Conservation (phyloP, 2,113 vertebrate species). For the Hippocampus zosterae region DNA sequence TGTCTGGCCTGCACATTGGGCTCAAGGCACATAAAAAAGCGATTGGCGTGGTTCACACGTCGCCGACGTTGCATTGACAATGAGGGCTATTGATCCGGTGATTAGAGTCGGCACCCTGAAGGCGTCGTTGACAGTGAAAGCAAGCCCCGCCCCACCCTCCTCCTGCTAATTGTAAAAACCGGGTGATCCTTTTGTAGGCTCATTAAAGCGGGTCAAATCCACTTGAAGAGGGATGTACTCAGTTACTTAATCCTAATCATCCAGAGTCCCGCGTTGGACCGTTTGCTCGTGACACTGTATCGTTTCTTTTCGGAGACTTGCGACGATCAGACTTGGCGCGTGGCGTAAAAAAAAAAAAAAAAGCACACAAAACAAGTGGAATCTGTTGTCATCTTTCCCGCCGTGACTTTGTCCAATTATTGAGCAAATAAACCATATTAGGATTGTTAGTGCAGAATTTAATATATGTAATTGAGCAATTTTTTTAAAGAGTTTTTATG, state of each 20-base stretch:
- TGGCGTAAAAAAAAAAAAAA: no score
- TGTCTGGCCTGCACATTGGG: no score
- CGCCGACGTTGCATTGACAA: slow-evolving; percentile 23
- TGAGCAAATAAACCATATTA: neutral
- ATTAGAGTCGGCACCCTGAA: slow-evolving; percentile 27
- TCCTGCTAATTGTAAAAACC: slow-evolving; percentile 23
- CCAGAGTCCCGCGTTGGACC: neutral
- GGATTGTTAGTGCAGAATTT: neutral
- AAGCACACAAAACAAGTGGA: neutral
- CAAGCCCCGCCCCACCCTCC: neutral
- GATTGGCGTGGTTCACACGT: slow-evolving; percentile 24
- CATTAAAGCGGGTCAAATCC: slow-evolving; percentile 19
- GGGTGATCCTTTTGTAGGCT: slow-evolving; percentile 24
- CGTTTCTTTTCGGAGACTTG: neutral
- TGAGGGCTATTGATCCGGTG: slow-evolving; percentile 41
- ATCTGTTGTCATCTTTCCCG: neutral
- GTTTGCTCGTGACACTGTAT: no score
- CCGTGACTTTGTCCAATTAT: neutral
- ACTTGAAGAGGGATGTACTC: slow-evolving; percentile 29
- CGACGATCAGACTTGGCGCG: no score
- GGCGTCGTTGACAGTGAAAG: slow-evolving; percentile 12
- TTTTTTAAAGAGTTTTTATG: no score
- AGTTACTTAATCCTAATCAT: slow-evolving; percentile 14
- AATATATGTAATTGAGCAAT: neutral
- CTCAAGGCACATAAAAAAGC: no score